Evolutionary conservation across 2,797 vertebrate genomes (phyloP), one percentile per base, ranked within the genome.

Genomic region (Microchirus variegatus): DNA sequence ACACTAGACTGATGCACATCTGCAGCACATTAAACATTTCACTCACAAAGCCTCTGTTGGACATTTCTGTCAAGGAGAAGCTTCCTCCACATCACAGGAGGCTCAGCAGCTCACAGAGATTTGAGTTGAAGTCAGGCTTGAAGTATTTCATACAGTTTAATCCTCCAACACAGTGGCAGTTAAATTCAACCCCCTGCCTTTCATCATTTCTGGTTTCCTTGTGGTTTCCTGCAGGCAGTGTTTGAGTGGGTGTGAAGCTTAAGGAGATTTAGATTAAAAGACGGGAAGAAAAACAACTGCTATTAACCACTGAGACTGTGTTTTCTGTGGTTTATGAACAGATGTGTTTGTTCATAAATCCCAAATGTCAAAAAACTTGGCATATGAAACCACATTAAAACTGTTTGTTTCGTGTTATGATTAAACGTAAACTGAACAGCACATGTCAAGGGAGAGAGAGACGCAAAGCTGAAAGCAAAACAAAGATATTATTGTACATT

Each of bases 11-110:
- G 55, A 45, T 1, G 8, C 54, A 43, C 65, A 60, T 48, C 60
- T 68, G 64, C 47, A 31, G 9, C 55, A n/a, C 12, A 14, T 42
- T 42, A 42, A 67, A 52, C 59, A 51, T 49, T 54, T 76, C 10
- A 31, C 53, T 12, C 31, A 2, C 12, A 47, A 10, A 11, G 22
- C 8, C 5, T 13, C 17, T 41, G 36, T 5, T 31, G 14, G 38
- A 15, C 3, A 44, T 1, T 10, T 31, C 22, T 5, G 10, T 61
- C 31, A 37, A 19, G 38, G 5, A 6, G 26, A 59, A 1, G 35
- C 45, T 18, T 46, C 4, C 41, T 52, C n/a, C n/a, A 18, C 0
- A 37, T 40, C 4, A 10, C 1, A 0, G 38, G 12, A 12, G 46
- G 53, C 18, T 53, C 2, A 55, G 36, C 26, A 5, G 11, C 16